Conservation (phyloP, 2,888 invertebrate genomes). For the Scaptomyza cyrtandrae region DNA sequence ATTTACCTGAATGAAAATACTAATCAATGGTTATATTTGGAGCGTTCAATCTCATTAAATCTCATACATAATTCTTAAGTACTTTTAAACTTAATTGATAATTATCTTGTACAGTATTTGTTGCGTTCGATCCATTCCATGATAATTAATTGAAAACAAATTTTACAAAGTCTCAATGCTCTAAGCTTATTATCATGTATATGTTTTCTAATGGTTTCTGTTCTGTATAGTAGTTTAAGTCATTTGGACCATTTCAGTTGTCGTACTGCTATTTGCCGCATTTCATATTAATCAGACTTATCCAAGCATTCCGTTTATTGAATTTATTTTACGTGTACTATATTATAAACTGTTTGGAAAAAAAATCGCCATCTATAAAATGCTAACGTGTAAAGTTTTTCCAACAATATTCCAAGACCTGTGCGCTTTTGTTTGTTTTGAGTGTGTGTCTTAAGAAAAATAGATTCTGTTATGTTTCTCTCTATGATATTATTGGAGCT, state of each 20-base stretch:
- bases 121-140: not conserved
- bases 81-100: constrained; percentile 9
- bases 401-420: constrained; percentile 69
- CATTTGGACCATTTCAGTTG: constrained; percentile 74
- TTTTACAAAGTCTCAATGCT: constrained; percentile 13
- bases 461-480: constrained; percentile 51
- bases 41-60: constrained; percentile 22
- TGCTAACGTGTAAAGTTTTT: constrained; percentile 71
- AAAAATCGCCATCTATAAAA: constrained; percentile 76
- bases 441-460: constrained; percentile 67
- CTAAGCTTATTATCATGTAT: not conserved
- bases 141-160: constrained; percentile 9
- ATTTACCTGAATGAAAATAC: constrained; percentile 20
- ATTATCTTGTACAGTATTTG: constrained; percentile 1
- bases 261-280: constrained; percentile 42
- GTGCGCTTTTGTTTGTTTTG: constrained; percentile 55
- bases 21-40: constrained; percentile 15
- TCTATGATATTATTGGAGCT: constrained; percentile 52
- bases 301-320: constrained; percentile 52
- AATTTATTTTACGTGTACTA: not conserved
- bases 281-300: constrained; percentile 65
- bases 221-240: constrained; percentile 57
- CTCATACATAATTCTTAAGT: constrained; percentile 3
- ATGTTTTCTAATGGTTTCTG: constrained; percentile 37
- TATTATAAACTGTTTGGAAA: constrained; percentile 60